Evolutionary conservation across 2,113 vertebrate species (phyloP).

Genomic region (Cathartes aura): DNA sequence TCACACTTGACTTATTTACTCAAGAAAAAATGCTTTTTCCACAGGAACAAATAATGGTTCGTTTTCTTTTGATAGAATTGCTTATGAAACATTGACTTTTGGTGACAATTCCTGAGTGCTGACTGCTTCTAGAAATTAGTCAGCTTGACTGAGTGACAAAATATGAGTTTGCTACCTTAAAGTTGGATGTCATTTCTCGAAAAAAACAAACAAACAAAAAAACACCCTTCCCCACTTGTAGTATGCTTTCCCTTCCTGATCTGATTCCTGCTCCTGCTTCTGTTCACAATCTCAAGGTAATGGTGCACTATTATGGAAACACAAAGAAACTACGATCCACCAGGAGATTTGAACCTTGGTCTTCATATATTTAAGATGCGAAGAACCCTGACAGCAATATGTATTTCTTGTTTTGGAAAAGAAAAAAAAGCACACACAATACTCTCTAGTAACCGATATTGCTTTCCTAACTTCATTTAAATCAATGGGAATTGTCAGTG

Average conservation of each 20-base stretch:
- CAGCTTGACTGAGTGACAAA: background rate
- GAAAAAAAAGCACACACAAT: fast-evolving
- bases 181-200: background rate
- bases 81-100: background rate
- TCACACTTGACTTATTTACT: background rate
- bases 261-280: background rate
- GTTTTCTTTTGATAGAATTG: background rate
- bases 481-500: background rate
- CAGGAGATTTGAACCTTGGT: background rate
- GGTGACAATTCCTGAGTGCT: background rate
- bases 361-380: background rate
- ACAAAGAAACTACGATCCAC: background rate
- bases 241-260: background rate
- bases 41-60: background rate
- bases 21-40: background rate
- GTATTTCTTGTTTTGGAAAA: background rate
- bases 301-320: background rate
- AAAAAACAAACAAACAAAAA: background rate
- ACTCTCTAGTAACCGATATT: background rate
- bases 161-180: background rate
- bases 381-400: background rate
- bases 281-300: background rate
- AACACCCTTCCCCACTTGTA: background rate
- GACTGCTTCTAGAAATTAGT: background rate
- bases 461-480: background rate